Base-by-base conservation (phyloP, 2,888 invertebrate genomes). In the Philonicus albiceps region DNA sequence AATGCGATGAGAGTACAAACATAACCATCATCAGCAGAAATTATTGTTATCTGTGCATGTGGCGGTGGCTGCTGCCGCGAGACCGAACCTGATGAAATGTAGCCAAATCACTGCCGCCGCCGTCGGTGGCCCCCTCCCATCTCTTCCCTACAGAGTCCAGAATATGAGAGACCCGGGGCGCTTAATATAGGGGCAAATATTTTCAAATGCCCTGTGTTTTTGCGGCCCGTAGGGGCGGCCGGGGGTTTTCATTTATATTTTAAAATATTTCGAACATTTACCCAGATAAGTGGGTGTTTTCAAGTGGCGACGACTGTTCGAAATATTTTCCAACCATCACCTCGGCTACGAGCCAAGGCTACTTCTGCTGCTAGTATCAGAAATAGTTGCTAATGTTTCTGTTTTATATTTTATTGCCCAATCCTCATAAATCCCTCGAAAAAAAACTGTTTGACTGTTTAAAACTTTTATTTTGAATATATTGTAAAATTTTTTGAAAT, bases 21-120 rank as follows among this genome's bases (percentile, higher is more conserved):
- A 84, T 84, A 73, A 73, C 84, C 84, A 73, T 84, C 84, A 84
- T 84, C 73, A 84, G 72, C 84, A 84, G 84, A 84, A 84, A 84
- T 84, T 84, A 84, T 84, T 84, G 84, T 84, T 84, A 84, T 84
- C 84, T 73, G 73, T 73, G 73, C 73, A 43, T 84, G 73, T 73
- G 73, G 84, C 34, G 73, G 30, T 30, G 40, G 27, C 64, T 34
- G 31, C 7, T 34, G 73, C 80, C 80, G 27, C 64, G 40, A 40
- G 53, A 80, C 49, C 30, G 80, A 27, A 30, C 64, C 34, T 34
- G 53, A 55, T 81, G 64, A 81, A 81, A 81, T 81, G 81, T 81
- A 55, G 81, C 81, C 55, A 81, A 55, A 81, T 81, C 81, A 81
- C 40, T 30, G 43, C 19, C 37, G 37, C 37, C 37, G 30, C 19